These are phyloP conservation scores for Geococcyx californianus DNA, from an alignment of 2,113 vertebrate genomes.

Conservation along the genomic window DNA sequence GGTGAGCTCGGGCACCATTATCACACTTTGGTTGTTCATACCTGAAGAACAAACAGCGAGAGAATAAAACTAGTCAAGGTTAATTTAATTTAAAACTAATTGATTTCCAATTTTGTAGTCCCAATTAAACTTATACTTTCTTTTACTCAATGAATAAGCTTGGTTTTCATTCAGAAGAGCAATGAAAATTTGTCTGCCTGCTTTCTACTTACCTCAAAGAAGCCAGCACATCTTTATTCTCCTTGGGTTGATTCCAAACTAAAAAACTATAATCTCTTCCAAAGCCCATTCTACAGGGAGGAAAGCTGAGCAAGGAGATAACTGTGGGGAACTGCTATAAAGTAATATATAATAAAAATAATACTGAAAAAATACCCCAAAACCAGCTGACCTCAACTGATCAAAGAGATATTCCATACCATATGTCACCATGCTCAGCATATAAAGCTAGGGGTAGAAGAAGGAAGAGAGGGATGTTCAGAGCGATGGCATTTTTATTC, in stretches of 20 bases:
- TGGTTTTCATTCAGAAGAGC: background rate
- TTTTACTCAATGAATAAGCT: background rate
- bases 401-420: no score
- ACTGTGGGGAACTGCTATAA: background rate
- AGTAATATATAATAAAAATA: background rate
- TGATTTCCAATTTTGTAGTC: background rate
- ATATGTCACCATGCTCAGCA: no score
- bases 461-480: no score
- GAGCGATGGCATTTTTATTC: no score
- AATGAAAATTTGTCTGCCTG: background rate
- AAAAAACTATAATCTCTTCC: background rate
- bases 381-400: background rate
- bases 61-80: background rate
- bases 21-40: constrained; percentile 97
- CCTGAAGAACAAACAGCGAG: constrained; percentile 59
- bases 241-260: background rate
- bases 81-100: background rate
- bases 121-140: background rate
- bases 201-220: background rate
- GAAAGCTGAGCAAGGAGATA: background rate
- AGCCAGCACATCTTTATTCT: background rate
- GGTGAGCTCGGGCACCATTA: constrained; percentile 88
- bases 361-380: background rate
- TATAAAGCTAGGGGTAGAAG: no score
- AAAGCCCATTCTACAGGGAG: background rate